phyloP scores from a whole-genome alignment of 2,797 vertebrate species.

The Sus cebifrons region DNA sequence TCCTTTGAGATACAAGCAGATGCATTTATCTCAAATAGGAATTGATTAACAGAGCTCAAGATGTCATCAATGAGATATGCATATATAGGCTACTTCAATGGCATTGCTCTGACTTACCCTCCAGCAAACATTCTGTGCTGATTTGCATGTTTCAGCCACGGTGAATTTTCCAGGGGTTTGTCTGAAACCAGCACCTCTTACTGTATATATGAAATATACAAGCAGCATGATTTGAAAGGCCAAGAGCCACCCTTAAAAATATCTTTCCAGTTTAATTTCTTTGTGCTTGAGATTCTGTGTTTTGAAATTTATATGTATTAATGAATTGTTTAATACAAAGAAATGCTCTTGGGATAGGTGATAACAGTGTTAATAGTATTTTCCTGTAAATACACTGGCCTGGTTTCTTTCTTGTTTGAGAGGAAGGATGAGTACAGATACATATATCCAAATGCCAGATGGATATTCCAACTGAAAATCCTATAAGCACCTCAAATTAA shows the following conservation, averaged over 20 bases:
- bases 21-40: slow-evolving; percentile 82
- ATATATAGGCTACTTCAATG: slow-evolving; percentile 68
- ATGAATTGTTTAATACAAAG: slow-evolving; percentile 60
- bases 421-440: background rate
- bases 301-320: slow-evolving; percentile 36
- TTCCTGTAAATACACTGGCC: slow-evolving; percentile 20
- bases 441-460: background rate
- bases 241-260: slow-evolving; percentile 25
- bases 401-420: background rate
- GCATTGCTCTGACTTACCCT: slow-evolving; percentile 78
- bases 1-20: slow-evolving; percentile 79
- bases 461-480: background rate
- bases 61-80: slow-evolving; percentile 79
- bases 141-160: slow-evolving; percentile 72
- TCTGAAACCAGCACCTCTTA: slow-evolving; percentile 48
- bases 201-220: background rate
- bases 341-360: slow-evolving; percentile 4
- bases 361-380: background rate
- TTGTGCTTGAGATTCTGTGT: background rate
- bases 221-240: slow-evolving; percentile 43
- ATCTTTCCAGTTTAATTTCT: background rate
- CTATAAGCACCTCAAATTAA: background rate
- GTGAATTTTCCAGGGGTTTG: slow-evolving; percentile 56
- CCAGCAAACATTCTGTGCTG: slow-evolving; percentile 66
- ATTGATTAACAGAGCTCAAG: slow-evolving; percentile 83